Conservation (phyloP, 1,140 invertebrate species). For the Brachionus calyciflorus region DNA sequence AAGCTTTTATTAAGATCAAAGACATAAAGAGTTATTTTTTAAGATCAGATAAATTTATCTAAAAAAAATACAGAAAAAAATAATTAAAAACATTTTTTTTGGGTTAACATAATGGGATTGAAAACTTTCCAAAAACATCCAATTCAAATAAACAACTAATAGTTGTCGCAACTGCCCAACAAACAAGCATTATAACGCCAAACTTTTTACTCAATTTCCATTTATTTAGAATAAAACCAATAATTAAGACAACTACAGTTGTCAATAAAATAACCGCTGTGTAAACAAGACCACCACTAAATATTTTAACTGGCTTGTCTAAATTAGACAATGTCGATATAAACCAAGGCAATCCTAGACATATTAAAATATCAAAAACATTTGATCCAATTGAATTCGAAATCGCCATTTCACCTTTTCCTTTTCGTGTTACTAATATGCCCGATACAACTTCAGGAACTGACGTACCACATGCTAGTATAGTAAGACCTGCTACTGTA, state of each 20-base stretch:
- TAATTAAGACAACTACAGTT: constrained; percentile 54
- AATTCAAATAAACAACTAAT: constrained; percentile 57
- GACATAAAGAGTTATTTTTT: background rate
- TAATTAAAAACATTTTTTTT: background rate
- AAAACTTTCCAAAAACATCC: constrained; percentile 57
- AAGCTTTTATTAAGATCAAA: too few relatives aligned
- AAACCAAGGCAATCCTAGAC: constrained; percentile 59
- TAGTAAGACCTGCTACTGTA: constrained; percentile 62
- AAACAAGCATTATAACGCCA: constrained; percentile 52
- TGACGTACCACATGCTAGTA: constrained; percentile 63
- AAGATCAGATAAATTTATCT: background rate
- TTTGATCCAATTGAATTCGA: constrained; percentile 61
- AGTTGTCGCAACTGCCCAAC: constrained; percentile 52
- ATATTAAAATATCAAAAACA: constrained; percentile 60
- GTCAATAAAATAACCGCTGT: constrained; percentile 54
- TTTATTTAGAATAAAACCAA: constrained; percentile 51
- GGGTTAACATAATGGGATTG: constrained; percentile 51
- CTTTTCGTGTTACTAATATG: constrained; percentile 62
- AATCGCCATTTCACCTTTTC: constrained; percentile 60
- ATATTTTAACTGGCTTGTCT: constrained; percentile 6
- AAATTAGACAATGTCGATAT: constrained; percentile 4
- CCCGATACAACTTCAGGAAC: constrained; percentile 63
- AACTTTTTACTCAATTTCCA: constrained; percentile 54
- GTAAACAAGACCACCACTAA: constrained; percentile 53
- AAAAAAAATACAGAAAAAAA: background rate